Conservation (phyloP, 2,888 invertebrate genomes). For the Caenorhabditis wallacei region DNA sequence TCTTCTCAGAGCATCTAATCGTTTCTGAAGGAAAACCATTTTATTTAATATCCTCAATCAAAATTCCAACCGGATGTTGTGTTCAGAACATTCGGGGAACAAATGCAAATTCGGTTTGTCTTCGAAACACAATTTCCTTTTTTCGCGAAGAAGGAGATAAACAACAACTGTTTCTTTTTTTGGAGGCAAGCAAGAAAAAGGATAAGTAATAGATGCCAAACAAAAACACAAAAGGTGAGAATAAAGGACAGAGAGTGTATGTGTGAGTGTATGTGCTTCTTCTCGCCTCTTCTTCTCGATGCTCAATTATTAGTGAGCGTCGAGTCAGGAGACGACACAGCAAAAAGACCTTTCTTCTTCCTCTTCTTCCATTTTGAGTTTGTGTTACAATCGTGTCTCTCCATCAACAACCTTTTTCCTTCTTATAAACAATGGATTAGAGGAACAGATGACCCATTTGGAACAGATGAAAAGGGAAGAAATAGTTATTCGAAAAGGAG, state of each 20-base stretch:
- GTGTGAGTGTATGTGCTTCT: slow-evolving; percentile 13
- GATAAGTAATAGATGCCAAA: slow-evolving; percentile 7
- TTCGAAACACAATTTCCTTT: slow-evolving; percentile 3
- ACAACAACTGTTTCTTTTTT: slow-evolving; percentile 30
- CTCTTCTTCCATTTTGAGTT: slow-evolving; percentile 42
- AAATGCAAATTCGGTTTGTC: slow-evolving; percentile 5
- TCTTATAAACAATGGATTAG: slow-evolving; percentile 61
- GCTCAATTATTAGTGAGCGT: slow-evolving; percentile 49
- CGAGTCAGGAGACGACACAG: slow-evolving; percentile 21
- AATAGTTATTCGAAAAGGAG: neutral
- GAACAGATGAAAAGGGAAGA: slow-evolving; percentile 1
- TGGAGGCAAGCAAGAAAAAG: neutral
- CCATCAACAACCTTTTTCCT: slow-evolving; percentile 1
- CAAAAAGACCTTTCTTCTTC: too few relatives aligned
- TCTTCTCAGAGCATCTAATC: too few relatives aligned
- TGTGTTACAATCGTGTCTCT: slow-evolving; percentile 1
- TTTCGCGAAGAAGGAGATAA: slow-evolving; percentile 1
- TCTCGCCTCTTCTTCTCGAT: slow-evolving; percentile 7
- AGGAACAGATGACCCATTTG: slow-evolving; percentile 10
- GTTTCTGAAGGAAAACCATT: too few relatives aligned
- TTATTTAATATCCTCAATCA: too few relatives aligned
- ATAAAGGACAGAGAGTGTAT: slow-evolving; percentile 7
- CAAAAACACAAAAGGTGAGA: slow-evolving; percentile 50
- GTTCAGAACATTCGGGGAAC: neutral
- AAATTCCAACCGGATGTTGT: too few relatives aligned